These are phyloP conservation scores for Eptatretus atami DNA, from an alignment of 2,797 vertebrate species.

Conservation along the genomic window DNA sequence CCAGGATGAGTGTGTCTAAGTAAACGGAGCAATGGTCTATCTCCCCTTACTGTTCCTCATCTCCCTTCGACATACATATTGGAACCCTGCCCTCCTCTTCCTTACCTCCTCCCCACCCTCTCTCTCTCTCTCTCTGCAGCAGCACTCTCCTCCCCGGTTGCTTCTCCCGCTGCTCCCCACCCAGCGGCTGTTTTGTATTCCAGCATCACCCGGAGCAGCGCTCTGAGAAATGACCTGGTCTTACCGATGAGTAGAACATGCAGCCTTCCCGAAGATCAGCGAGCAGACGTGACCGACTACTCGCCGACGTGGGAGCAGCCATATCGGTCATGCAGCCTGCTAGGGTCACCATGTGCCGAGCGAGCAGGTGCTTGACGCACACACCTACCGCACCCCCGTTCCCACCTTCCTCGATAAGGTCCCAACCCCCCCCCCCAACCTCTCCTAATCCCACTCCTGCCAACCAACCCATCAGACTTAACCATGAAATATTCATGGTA, in stretches of 20 bases:
- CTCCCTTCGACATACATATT: neutral
- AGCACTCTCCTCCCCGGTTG: neutral
- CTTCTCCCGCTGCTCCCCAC: neutral
- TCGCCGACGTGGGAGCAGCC: constrained; percentile 4
- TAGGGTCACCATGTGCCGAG: neutral
- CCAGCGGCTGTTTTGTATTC: neutral
- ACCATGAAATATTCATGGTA: too few relatives aligned
- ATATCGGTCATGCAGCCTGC: neutral
- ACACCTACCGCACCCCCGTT: neutral
- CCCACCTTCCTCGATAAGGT: too few relatives aligned
- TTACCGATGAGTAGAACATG: constrained; percentile 1
- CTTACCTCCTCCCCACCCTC: neutral
- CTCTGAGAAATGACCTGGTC: constrained; percentile 5
- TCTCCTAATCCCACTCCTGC: too few relatives aligned
- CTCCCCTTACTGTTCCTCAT: neutral
- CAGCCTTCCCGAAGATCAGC: constrained; percentile 3
- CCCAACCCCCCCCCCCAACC: too few relatives aligned
- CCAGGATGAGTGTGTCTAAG: neutral
- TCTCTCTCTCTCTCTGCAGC: neutral
- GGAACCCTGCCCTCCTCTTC: neutral
- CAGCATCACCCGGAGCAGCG: neutral
- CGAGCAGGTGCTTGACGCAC: neutral
- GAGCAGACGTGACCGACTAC: neutral
- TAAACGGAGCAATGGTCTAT: neutral
- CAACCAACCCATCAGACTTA: too few relatives aligned